Base-by-base conservation (phyloP, 1,140 invertebrate genomes). In the Drosophila saltans region DNA sequence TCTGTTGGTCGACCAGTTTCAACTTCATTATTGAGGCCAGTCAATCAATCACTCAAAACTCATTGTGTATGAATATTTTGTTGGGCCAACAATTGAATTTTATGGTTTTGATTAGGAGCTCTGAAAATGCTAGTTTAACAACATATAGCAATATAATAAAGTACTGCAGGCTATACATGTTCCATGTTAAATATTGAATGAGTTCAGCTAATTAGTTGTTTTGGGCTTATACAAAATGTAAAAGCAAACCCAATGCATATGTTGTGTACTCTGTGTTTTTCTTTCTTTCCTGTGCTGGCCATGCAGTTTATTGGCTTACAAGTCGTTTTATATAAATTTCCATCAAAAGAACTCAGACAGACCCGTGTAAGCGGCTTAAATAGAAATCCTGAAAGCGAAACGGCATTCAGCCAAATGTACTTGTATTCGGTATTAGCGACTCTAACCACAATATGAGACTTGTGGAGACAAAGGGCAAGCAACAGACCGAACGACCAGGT, bases 1-100 rank as follows among this genome's bases (percentile, higher is more conserved):
- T 57, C 56, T 58, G 30, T 30, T 16, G 52, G 40, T 11, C 36
- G 57, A n/a, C 39, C n/a, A 33, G 26, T 63, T 64, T 10, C 75
- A 74, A 88, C 82, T 86, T 86, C 80, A 80, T 82, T 88, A 86
- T 80, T 52, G 45, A 59, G 59, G 33, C 48, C 64, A 72, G 59
- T 72, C 57, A 77, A 86, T 86, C 82, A 82, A 86, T 86, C 82
- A 82, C 82, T 86, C 83, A 88, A 73, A 75, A 69, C 68, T 55
- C 65, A 62, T 67, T 75, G 66, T 78, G 39, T 56, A 68, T 74
- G 67, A 72, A 66, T 77, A 78, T 78, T 86, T 82, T 72, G 83
- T 70, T 60, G 68, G 61, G 72, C 40, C 82, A 70, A 69, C 82
- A 60, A 55, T 79, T 77, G 64, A 45, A 77, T 77, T 77, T 77